phyloP scores from a whole-genome alignment of 2,797 vertebrate genomes.

The Crocidura indochinensis region DNA sequence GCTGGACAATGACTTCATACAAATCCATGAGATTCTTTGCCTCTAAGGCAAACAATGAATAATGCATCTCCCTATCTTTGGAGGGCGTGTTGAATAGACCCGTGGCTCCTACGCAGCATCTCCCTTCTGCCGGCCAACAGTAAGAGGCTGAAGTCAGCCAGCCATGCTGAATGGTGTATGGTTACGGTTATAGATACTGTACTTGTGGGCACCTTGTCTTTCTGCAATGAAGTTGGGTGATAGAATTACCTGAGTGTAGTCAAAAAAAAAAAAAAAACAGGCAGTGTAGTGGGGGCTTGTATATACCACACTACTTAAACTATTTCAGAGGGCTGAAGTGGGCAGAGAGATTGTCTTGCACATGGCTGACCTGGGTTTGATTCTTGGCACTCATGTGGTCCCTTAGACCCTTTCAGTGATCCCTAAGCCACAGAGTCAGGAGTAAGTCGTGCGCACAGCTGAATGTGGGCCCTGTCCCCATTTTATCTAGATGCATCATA shows the following conservation, averaged over 20 bases:
- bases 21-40: neutral
- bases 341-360: too few relatives aligned
- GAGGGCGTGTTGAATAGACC: neutral
- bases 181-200: constrained; percentile 75
- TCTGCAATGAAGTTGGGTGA: constrained; percentile 70
- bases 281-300: neutral
- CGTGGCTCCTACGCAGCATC: constrained; percentile 60
- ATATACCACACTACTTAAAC: constrained; percentile 66
- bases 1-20: constrained; percentile 26
- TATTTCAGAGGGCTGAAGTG: constrained; percentile 13
- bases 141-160: constrained; percentile 53
- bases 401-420: too few relatives aligned
- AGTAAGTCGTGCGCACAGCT: too few relatives aligned
- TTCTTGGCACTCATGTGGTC: too few relatives aligned
- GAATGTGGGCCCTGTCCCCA: too few relatives aligned
- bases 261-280: too few relatives aligned
- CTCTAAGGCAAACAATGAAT: constrained; percentile 58
- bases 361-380: too few relatives aligned
- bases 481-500: constrained; percentile 48
- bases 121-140: constrained; percentile 75
- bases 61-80: constrained; percentile 65
- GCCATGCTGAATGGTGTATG: constrained; percentile 64
- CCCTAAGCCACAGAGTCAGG: too few relatives aligned
- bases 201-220: constrained; percentile 37
- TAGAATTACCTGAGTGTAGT: constrained; percentile 65